Evolutionary conservation across 2,113 vertebrate species (phyloP), one percentile per base, ranked within the genome.

Genomic region (Chitala chitala): DNA sequence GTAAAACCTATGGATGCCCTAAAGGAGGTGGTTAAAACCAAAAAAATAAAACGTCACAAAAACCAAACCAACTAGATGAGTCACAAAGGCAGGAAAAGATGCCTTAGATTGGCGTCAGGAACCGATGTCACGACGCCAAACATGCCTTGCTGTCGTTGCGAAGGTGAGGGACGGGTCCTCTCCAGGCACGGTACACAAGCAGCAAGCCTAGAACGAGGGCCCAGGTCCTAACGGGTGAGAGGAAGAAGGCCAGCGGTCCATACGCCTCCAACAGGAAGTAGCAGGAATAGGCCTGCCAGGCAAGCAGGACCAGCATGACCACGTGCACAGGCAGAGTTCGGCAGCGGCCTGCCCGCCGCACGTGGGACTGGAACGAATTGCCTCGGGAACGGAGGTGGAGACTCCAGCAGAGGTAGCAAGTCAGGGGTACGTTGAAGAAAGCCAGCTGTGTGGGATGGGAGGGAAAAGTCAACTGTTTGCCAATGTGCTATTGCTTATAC

Each of bases 391-490:
- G 92, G 71, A 93, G 90, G 58, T 92, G 79, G 74, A 98, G 86
- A 84, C 93, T 94, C 97, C 97, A 99, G 88, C 95, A 95, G 64
- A 96, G 86, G 77, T 99, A 99, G 76, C 78, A 88, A 81, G 88
- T 94, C 81, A 99, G 79, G 0, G 97, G 97, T 79, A 96, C 83
- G 86, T 99, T 98, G 87, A 98, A 99, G 87, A 97, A 96, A 2
- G 89, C 3, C 79, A 98, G 51, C 97, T 99, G 86, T 26, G 78
- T 68, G 51, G 77, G 44, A 44, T 26, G 59, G 33, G 33, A 29
- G 46, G 64, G 31, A 24, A 50, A 26, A 24, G 15, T 64, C 9
- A 63, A 5, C 20, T 8, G 46, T 12, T 13, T 53, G 22, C n/a
- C 6, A 50, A 50, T 13, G 2, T 22, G 6, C 24, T 33, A 8